Conservation (phyloP, 2,888 invertebrate genomes). For the Nysson spinosus region DNA sequence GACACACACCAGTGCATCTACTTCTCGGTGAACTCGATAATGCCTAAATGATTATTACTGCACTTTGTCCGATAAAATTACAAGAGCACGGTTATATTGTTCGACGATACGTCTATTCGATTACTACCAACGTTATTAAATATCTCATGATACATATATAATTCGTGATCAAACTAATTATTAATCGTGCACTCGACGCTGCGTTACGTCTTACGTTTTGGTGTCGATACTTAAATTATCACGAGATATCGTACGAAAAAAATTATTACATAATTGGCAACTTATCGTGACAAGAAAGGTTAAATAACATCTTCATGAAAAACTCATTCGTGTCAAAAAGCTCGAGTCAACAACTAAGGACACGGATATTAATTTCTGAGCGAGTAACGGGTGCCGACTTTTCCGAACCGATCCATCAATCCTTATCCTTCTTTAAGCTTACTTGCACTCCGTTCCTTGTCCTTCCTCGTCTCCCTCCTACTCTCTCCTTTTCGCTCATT, state of each 20-base stretch:
- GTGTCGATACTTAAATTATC: neutral
- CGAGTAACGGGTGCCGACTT: conserved; percentile 14
- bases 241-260: too few species aligned
- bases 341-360: conserved; percentile 7
- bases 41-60: conserved; percentile 31
- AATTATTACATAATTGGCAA: too few species aligned
- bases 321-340: conserved; percentile 9
- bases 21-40: conserved; percentile 44
- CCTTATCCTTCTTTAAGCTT: conserved; percentile 49
- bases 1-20: conserved; percentile 14
- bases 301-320: conserved; percentile 4
- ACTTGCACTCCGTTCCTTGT: conserved; percentile 20
- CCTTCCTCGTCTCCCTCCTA: conserved; percentile 20
- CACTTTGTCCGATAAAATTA: conserved; percentile 20
- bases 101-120: too few species aligned
- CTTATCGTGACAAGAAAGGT: too few species aligned
- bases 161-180: too few species aligned
- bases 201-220: neutral
- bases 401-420: conserved; percentile 54
- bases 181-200: too few species aligned
- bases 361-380: conserved; percentile 33
- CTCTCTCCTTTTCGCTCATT: conserved; percentile 12
- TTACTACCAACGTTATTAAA: too few species aligned
- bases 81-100: neutral
- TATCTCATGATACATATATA: too few species aligned